Conservation (phyloP, 2,113 vertebrate genomes). For the Etheostoma spectabile region DNA sequence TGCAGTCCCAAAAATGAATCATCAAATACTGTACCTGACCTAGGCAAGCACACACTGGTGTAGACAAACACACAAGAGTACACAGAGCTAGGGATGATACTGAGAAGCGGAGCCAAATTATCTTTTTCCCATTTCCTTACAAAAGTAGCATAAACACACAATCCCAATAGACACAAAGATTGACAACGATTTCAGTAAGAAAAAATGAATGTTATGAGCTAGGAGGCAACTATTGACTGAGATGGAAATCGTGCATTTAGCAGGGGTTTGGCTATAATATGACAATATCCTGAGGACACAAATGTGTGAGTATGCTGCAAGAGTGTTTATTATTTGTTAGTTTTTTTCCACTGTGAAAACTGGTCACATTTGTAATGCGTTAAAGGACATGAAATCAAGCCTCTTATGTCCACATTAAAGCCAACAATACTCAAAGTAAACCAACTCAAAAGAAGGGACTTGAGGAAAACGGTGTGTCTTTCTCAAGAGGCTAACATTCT, state of each 20-base stretch:
- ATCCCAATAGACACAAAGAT: not conserved
- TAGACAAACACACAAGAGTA: not conserved
- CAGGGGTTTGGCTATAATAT: conserved; percentile 3
- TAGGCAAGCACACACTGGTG: not conserved
- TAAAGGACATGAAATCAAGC: conserved; percentile 20
- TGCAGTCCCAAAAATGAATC: not conserved
- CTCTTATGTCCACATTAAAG: not conserved
- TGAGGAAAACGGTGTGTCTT: conserved; percentile 15
- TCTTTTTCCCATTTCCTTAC: not conserved
- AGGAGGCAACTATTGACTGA: not conserved
- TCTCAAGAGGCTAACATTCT: conserved; percentile 22
- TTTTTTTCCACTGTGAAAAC: conserved; percentile 10
- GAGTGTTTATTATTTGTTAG: conserved; percentile 12
- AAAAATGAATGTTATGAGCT: not conserved
- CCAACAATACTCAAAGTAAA: conserved; percentile 36
- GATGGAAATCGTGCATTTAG: not conserved
- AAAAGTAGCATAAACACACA: not conserved
- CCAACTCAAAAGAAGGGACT: conserved; percentile 27
- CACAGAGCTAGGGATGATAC: not conserved
- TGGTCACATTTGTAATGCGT: conserved; percentile 2
- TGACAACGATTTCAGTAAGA: not conserved
- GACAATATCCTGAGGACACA: conserved; percentile 1
- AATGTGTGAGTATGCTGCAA: conserved; percentile 23
- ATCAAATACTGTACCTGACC: conserved; percentile 6
- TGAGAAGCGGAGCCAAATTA: not conserved